Evolutionary conservation across 2,888 invertebrate genomes (phyloP).

Genomic region (Heteromurus nitidus): DNA sequence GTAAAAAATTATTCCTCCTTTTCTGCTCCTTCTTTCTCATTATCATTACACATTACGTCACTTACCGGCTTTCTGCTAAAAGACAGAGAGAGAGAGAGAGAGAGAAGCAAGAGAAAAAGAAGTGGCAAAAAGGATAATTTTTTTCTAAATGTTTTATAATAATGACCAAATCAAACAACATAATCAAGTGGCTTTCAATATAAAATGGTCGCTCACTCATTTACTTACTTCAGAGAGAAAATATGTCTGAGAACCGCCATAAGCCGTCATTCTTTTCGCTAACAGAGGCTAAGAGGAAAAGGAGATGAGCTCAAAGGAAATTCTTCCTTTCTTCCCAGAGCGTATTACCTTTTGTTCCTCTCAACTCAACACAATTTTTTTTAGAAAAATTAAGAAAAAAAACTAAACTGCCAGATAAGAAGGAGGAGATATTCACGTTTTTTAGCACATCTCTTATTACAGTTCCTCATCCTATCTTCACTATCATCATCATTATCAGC

Average conservation of each 20-base stretch:
- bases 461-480: constrained; percentile 8
- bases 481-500: constrained; percentile 26
- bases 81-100: constrained; percentile 5
- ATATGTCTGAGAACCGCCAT: constrained; percentile 33
- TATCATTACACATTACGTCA: constrained; percentile 50
- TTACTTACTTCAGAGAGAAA: constrained; percentile 31
- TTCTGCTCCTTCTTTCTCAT: constrained; percentile 26
- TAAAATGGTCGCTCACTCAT: constrained; percentile 25
- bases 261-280: constrained; percentile 26
- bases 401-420: constrained; percentile 1
- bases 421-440: constrained; percentile 27
- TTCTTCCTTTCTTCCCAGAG: constrained; percentile 41
- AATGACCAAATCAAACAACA: constrained; percentile 62
- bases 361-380: no score
- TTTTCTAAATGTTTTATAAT: constrained; percentile 47
- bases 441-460: no score
- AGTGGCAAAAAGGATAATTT: not conserved
- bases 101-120: not conserved
- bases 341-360: constrained; percentile 16
- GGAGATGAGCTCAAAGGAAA: not conserved
- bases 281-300: constrained; percentile 12
- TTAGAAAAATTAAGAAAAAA: not conserved
- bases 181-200: constrained; percentile 56
- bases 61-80: constrained; percentile 33
- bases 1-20: constrained; percentile 37